These are phyloP conservation scores for Seriola aureovittata DNA, from an alignment of 2,113 vertebrate species.

Conservation along the genomic window DNA sequence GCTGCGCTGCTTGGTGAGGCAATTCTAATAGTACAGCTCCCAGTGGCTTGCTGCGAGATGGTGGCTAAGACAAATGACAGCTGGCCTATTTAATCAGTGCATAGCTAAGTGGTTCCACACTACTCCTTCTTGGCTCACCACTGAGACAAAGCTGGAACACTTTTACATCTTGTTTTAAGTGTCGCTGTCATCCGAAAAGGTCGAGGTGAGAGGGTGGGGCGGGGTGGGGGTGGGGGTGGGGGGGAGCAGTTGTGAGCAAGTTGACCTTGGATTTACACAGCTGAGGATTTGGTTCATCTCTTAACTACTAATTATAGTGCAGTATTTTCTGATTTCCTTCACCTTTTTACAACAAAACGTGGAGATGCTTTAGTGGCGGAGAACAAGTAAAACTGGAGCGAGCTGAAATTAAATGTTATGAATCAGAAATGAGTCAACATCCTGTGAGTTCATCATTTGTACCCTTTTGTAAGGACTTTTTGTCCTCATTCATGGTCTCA, in stretches of 20 bases:
- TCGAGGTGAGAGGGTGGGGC: not conserved
- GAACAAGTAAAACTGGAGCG: not conserved
- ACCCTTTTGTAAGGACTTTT: not conserved
- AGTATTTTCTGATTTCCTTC: not conserved
- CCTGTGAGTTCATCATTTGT: constrained; percentile 1
- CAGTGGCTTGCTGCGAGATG: constrained; percentile 62
- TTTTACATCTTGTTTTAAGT: constrained; percentile 50
- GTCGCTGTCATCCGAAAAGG: constrained; percentile 2
- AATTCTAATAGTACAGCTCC: constrained; percentile 68
- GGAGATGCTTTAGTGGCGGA: not conserved
- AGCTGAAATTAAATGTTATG: not conserved
- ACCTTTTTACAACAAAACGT: not conserved
- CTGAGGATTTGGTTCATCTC: not conserved
- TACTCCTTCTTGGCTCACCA: constrained; percentile 49
- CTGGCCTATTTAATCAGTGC: constrained; percentile 73
- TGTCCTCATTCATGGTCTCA: not conserved
- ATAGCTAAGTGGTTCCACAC: constrained; percentile 69
- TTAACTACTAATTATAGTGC: not conserved
- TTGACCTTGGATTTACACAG: constrained; percentile 24
- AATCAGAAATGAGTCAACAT: constrained; percentile 19
- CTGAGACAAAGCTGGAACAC: constrained; percentile 36
- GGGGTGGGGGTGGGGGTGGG: too few relatives aligned
- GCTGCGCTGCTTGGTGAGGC: constrained; percentile 59
- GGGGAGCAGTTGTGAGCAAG: not conserved
- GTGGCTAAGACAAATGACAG: constrained; percentile 73